Conservation (phyloP, 2,113 vertebrate species). For the Psilopsiagon aurifrons region DNA sequence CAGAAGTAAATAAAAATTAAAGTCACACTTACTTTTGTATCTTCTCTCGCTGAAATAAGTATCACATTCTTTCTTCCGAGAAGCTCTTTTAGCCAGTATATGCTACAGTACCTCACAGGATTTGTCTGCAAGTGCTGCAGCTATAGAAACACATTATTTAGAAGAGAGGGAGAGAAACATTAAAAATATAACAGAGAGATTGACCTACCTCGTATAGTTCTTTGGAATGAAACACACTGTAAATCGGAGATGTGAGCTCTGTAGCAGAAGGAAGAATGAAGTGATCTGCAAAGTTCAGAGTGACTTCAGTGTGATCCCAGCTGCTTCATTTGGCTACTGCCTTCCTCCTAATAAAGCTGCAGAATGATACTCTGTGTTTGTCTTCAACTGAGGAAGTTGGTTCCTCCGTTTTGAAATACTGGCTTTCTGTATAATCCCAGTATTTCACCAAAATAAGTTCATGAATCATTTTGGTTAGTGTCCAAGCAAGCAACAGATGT, state of each 20-base stretch:
- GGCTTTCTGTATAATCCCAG: slow-evolving; percentile 50
- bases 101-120: background rate
- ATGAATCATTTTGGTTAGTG: slow-evolving; percentile 62
- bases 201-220: slow-evolving; percentile 63
- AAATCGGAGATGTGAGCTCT: slow-evolving; percentile 32
- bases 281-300: slow-evolving; percentile 37
- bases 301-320: slow-evolving; percentile 30
- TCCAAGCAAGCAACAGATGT: slow-evolving; percentile 62
- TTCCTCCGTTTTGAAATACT: slow-evolving; percentile 48
- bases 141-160: background rate
- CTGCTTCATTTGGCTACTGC: slow-evolving; percentile 49
- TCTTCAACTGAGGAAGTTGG: slow-evolving; percentile 57
- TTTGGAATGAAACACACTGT: background rate
- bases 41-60: background rate
- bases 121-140: background rate
- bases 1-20: background rate
- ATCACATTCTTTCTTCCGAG: background rate
- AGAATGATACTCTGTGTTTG: slow-evolving; percentile 45
- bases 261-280: slow-evolving; percentile 31
- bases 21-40: background rate
- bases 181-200: slow-evolving; percentile 2
- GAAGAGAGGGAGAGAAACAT: background rate
- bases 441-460: slow-evolving; percentile 55
- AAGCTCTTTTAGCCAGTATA: background rate
- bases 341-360: slow-evolving; percentile 66